Conservation (phyloP, 1,140 invertebrate genomes). For the Coptotermes formosanus region DNA sequence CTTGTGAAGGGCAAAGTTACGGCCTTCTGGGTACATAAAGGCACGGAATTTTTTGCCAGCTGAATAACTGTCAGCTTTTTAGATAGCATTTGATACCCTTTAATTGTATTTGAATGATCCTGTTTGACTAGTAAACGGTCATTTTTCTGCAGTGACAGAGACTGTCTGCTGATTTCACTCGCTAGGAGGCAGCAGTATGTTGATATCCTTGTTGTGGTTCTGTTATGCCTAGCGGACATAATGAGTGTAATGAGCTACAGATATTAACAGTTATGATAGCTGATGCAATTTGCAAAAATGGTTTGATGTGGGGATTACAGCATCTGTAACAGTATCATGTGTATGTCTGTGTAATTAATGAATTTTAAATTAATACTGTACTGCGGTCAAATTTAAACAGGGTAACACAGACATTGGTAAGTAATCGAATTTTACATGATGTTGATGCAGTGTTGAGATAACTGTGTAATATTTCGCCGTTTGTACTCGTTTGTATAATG, state of each 20-base stretch:
- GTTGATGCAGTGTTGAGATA: neutral
- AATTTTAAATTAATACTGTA: neutral
- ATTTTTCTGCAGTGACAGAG: too few relatives aligned
- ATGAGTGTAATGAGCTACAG: neutral
- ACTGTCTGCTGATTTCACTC: too few relatives aligned
- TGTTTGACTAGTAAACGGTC: too few relatives aligned
- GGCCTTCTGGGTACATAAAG: too few relatives aligned
- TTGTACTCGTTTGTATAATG: neutral
- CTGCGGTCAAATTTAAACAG: neutral
- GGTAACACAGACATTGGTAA: neutral
- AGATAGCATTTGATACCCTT: too few relatives aligned
- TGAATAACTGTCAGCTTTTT: too few relatives aligned
- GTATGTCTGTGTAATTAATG: neutral
- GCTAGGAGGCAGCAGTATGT: too few relatives aligned
- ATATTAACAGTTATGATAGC: neutral
- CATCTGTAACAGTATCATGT: neutral
- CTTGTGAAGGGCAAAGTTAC: too few relatives aligned
- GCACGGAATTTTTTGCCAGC: too few relatives aligned
- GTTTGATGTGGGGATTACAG: too few relatives aligned
- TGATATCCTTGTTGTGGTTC: neutral
- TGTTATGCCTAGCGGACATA: neutral
- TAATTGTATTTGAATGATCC: too few relatives aligned
- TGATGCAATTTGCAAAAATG: neutral
- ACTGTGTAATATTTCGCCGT: neutral
- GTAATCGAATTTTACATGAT: neutral